Conservation (phyloP, 1,140 invertebrate species). For the Zaprionus taronus region DNA sequence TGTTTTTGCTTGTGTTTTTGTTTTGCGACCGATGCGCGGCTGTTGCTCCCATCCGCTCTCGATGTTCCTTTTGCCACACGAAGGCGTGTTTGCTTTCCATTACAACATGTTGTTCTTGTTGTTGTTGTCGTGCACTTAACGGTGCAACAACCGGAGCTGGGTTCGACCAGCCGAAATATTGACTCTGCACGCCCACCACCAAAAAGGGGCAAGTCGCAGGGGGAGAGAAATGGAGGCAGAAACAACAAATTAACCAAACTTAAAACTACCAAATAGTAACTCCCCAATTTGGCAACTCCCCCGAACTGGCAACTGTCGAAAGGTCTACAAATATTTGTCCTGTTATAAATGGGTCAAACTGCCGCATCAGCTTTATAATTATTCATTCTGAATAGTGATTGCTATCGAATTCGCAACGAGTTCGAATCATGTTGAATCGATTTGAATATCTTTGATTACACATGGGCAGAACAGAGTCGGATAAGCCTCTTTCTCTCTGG, state of each 20-base stretch:
- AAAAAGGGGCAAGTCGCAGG: not conserved
- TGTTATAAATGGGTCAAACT: constrained; percentile 4
- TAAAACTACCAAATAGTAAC: constrained; percentile 41
- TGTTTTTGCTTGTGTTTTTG: constrained; percentile 31
- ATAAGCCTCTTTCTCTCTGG: not conserved
- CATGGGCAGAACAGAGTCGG: not conserved
- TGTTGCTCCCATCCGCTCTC: constrained; percentile 2
- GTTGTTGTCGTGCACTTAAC: constrained; percentile 30
- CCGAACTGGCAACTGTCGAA: constrained; percentile 25
- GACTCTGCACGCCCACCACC: constrained; percentile 36
- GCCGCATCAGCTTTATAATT: constrained; percentile 21
- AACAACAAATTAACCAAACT: constrained; percentile 56
- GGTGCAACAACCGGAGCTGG: constrained; percentile 40
- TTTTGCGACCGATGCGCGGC: constrained; percentile 7
- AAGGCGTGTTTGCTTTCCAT: constrained; percentile 50
- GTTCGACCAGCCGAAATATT: constrained; percentile 47
- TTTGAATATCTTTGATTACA: constrained; percentile 6
- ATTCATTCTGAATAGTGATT: constrained; percentile 21
- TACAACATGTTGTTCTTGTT: constrained; percentile 49
- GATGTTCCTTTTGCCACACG: constrained; percentile 16
- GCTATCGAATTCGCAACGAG: not conserved
- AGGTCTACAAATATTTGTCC: constrained; percentile 23
- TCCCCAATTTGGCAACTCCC: constrained; percentile 10
- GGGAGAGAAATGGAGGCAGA: constrained; percentile 4
- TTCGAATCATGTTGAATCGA: not conserved